Conservation (phyloP, 2,797 vertebrate species). For the Lophotriccus pileatus region DNA sequence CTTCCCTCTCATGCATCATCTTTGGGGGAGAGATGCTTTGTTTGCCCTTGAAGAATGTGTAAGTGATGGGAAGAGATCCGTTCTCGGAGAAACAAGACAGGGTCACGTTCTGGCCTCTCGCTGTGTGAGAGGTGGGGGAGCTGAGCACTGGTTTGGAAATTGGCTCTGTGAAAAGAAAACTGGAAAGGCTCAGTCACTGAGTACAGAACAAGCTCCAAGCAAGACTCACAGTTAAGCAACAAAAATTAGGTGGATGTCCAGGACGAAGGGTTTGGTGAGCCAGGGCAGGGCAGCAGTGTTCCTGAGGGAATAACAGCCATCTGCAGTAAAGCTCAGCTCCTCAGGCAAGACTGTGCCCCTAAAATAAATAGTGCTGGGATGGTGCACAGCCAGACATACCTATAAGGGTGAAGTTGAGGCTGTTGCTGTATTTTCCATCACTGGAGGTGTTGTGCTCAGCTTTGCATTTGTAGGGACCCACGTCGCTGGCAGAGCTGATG, state of each 20-base stretch:
- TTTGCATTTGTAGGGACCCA: slow-evolving; percentile 63
- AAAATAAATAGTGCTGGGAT: background rate
- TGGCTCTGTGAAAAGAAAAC: slow-evolving; percentile 41
- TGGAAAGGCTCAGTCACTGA: background rate
- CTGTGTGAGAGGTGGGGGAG: background rate
- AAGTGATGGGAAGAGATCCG: slow-evolving; percentile 45
- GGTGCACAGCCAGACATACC: slow-evolving; percentile 13
- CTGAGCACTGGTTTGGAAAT: slow-evolving; percentile 52
- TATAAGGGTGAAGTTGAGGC: slow-evolving; percentile 2
- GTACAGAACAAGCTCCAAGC: background rate
- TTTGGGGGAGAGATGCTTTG: background rate
- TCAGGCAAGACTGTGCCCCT: background rate
- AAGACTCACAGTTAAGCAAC: background rate
- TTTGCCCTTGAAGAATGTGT: slow-evolving; percentile 48
- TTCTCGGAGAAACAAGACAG: slow-evolving; percentile 26
- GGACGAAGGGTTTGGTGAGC: background rate
- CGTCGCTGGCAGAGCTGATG: background rate
- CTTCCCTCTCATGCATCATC: background rate
- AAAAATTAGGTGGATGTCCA: background rate
- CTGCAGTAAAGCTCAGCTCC: background rate
- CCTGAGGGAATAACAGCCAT: background rate
- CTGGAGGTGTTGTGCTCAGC: background rate
- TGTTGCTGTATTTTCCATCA: slow-evolving; percentile 6
- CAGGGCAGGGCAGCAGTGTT: background rate
- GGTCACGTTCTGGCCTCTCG: background rate